These are phyloP conservation scores for Chrysina gloriosa DNA, from an alignment of 2,888 invertebrate genomes.

Conservation along the genomic window DNA sequence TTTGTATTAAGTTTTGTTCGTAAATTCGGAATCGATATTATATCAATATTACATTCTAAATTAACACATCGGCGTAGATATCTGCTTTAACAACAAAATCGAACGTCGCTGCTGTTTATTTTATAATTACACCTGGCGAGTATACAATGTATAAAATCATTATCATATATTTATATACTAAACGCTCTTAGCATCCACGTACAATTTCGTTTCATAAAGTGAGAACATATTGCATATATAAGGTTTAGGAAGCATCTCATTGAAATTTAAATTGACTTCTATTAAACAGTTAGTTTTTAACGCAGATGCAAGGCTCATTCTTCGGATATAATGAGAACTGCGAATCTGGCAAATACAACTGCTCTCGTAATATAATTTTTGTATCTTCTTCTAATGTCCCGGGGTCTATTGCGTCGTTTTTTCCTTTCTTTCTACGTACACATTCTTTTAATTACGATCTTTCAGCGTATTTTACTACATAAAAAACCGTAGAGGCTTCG, in stretches of 20 bases:
- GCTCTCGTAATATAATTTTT: constrained; percentile 14
- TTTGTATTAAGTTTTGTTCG: too few relatives aligned
- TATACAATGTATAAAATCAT: constrained; percentile 1
- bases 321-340: constrained; percentile 15
- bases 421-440: not conserved
- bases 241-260: constrained; percentile 15
- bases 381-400: constrained; percentile 10
- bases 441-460: constrained; percentile 1
- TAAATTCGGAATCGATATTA: too few relatives aligned
- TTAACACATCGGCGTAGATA: not conserved
- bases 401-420: not conserved
- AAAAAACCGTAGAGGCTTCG: not conserved
- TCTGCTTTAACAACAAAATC: not conserved
- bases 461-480: constrained; percentile 4
- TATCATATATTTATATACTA: constrained; percentile 6
- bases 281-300: constrained; percentile 31
- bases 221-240: constrained; percentile 32
- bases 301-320: constrained; percentile 32
- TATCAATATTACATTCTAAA: too few relatives aligned
- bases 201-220: constrained; percentile 16
- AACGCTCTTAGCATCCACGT: not conserved
- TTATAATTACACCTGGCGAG: not conserved
- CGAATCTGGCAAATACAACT: constrained; percentile 29
- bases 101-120: not conserved
- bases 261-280: constrained; percentile 32